A percentile compares a stretch with the other conserved stretches of the same genome.
phyloP scores from a whole-genome alignment of 2,113 vertebrate species.

The Leptobrachium ailaonicum region DNA sequence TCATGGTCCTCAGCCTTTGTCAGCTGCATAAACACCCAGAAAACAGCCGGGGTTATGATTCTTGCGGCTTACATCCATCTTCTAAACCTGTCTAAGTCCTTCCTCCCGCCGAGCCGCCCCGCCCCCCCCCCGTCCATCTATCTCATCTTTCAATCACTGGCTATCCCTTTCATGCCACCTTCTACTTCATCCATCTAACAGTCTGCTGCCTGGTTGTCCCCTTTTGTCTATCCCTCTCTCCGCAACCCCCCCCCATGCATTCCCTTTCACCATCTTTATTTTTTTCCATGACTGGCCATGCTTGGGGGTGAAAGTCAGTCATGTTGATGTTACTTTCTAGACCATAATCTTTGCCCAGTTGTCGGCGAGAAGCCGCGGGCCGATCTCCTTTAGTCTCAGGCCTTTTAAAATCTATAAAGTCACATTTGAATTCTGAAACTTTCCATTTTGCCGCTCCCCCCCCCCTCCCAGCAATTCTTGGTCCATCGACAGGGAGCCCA shows the following conservation, averaged over 20 bases:
- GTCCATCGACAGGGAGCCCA: too few species aligned
- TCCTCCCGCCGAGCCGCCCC: constrained; percentile 21
- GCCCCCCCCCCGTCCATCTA: constrained; percentile 35
- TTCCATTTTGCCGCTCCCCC: too few species aligned
- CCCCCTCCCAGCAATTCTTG: too few species aligned
- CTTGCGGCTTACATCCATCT: constrained; percentile 41
- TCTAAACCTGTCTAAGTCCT: constrained; percentile 35
- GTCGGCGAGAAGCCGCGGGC: too few species aligned
- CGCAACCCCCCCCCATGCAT: not conserved
- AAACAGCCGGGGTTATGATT: constrained; percentile 43
- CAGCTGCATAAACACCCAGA: constrained; percentile 46
- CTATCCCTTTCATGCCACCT: constrained; percentile 38
- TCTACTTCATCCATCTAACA: constrained; percentile 34
- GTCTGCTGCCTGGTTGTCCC: constrained; percentile 7
- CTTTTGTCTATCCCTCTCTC: constrained; percentile 22
- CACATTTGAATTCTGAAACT: too few species aligned
- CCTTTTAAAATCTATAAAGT: too few species aligned
- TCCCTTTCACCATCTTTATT: constrained; percentile 7
- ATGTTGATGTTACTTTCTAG: too few species aligned
- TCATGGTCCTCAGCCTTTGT: constrained; percentile 37
- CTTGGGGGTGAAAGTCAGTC: too few species aligned
- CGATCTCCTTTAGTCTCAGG: too few species aligned
- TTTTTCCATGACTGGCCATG: not conserved
- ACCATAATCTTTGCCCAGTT: too few species aligned
- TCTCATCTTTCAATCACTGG: constrained; percentile 40